Evolutionary conservation across 2,113 vertebrate genomes (phyloP).

Genomic region (Corydoras maculifer): DNA sequence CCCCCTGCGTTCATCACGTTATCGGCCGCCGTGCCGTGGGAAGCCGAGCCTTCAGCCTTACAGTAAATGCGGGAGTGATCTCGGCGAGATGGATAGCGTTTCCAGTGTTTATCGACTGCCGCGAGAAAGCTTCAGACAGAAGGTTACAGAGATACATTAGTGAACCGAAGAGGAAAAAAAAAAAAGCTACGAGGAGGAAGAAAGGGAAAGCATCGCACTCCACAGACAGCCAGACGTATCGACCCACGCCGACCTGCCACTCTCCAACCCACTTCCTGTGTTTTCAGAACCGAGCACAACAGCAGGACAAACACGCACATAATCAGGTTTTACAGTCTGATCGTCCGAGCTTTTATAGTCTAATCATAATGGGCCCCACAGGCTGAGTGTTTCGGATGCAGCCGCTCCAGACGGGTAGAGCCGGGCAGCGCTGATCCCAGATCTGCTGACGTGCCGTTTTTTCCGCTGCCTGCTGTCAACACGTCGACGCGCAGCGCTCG

Average conservation of each 20-base stretch:
- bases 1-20: constrained; percentile 9
- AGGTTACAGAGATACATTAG: constrained; percentile 65
- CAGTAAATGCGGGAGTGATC: constrained; percentile 71
- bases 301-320: constrained; percentile 47
- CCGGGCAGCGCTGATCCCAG: too few relatives aligned
- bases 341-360: constrained; percentile 13
- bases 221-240: constrained; percentile 47
- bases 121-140: constrained; percentile 32
- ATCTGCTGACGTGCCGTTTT: neutral
- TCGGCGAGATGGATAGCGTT: constrained; percentile 70
- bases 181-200: constrained; percentile 29
- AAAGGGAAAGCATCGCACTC: constrained; percentile 50
- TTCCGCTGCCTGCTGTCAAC: too few relatives aligned
- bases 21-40: constrained; percentile 47
- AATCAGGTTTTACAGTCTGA: constrained; percentile 36
- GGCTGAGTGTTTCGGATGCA: neutral
- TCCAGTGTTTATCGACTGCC: constrained; percentile 69
- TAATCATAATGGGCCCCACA: neutral
- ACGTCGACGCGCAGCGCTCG: too few relatives aligned
- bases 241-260: constrained; percentile 45
- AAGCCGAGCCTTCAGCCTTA: constrained; percentile 55
- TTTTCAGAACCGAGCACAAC: constrained; percentile 61
- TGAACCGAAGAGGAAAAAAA: constrained; percentile 35
- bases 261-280: constrained; percentile 59
- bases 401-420: too few relatives aligned